phyloP scores from a whole-genome alignment of 1,140 invertebrate species.

The Drosophila repleta region DNA sequence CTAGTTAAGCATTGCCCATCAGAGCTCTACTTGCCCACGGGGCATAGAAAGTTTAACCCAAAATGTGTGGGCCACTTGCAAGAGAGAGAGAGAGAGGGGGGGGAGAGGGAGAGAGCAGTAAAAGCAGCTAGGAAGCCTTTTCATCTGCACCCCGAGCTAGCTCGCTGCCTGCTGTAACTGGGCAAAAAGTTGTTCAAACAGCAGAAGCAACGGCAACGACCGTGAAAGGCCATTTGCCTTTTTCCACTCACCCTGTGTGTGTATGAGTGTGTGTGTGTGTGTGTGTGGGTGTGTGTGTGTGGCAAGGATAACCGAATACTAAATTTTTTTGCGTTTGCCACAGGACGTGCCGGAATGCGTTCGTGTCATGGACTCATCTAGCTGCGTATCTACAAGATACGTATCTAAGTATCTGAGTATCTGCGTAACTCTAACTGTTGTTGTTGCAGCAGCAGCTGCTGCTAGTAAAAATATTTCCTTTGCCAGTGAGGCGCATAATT shows the following conservation, averaged over 20 bases:
- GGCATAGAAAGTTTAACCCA: slow-evolving; percentile 65
- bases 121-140: slow-evolving; percentile 42
- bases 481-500: slow-evolving; percentile 36
- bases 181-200: slow-evolving; percentile 59
- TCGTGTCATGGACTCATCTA: slow-evolving; percentile 37
- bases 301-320: slow-evolving; percentile 79
- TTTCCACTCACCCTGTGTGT: slow-evolving; percentile 10
- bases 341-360: slow-evolving; percentile 71
- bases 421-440: slow-evolving; percentile 18
- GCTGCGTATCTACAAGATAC: slow-evolving; percentile 16
- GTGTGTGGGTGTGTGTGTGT: slow-evolving; percentile 17
- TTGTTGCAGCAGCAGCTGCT: slow-evolving; percentile 33
- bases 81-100: slow-evolving; percentile 3
- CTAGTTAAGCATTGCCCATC: slow-evolving; percentile 15
- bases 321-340: slow-evolving; percentile 71
- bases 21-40: not conserved
- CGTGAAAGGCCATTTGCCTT: slow-evolving; percentile 80
- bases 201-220: slow-evolving; percentile 66
- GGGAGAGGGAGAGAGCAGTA: not conserved
- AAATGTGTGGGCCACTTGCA: slow-evolving; percentile 59
- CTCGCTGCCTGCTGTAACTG: slow-evolving; percentile 52
- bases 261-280: slow-evolving; percentile 23
- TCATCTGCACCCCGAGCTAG: slow-evolving; percentile 18
- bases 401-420: slow-evolving; percentile 15
- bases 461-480: slow-evolving; percentile 33